These are phyloP conservation scores for Rhinichthys osculus DNA, from an alignment of 2,797 vertebrate genomes.

Conservation along the genomic window DNA sequence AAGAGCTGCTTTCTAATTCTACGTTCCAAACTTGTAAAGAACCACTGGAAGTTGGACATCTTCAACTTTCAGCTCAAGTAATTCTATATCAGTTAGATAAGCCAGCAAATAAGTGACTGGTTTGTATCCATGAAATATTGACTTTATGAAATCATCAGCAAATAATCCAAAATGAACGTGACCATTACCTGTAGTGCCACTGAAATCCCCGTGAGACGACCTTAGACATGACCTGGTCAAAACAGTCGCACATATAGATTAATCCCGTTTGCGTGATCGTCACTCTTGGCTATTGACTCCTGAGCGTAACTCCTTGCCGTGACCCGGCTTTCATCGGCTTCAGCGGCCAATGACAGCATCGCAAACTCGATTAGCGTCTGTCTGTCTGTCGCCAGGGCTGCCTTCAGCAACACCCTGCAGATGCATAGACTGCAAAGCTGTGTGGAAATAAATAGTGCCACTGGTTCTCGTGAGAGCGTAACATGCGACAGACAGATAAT, in stretches of 20 bases:
- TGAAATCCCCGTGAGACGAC: not conserved
- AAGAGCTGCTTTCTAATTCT: not conserved
- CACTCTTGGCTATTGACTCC: conserved; percentile 29
- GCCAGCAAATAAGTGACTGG: not conserved
- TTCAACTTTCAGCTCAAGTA: not conserved
- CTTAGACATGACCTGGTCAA: conserved; percentile 21
- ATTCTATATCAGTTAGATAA: not conserved
- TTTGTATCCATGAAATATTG: not conserved
- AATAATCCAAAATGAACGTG: not conserved
- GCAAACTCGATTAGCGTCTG: conserved; percentile 49
- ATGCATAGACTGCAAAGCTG: conserved; percentile 2
- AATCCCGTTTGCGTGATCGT: conserved; percentile 38
- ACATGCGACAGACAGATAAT: conserved; percentile 33
- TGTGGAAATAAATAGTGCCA: conserved; percentile 27
- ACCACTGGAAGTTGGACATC: not conserved
- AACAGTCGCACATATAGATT: conserved; percentile 12
- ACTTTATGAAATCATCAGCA: not conserved
- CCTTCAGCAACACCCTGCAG: conserved; percentile 28
- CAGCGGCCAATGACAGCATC: not conserved
- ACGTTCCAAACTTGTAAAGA: not conserved
- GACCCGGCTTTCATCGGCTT: conserved; percentile 30
- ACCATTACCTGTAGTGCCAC: conserved; percentile 33
- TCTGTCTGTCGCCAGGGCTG: not conserved
- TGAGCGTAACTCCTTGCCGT: not conserved
- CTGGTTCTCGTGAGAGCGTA: conserved; percentile 31